Base-by-base conservation (phyloP, 2,888 invertebrate genomes). In the Stegana nigrithorax region DNA sequence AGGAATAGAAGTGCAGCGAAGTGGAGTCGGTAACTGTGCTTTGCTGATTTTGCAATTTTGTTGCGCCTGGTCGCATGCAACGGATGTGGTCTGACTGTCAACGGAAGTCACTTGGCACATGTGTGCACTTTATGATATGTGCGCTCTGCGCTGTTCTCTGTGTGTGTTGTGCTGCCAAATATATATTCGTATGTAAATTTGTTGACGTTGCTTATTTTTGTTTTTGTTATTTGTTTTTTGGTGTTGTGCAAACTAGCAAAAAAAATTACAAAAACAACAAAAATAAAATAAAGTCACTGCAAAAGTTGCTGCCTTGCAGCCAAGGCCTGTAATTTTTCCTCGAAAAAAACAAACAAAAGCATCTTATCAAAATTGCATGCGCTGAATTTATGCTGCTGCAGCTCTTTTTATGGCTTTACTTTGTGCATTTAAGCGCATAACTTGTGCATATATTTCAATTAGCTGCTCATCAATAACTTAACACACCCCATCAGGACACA, bases 361-460 rank as follows among this genome's bases (percentile, higher is more conserved):
- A 7, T 14, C n/a, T 14, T 17, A 42, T 42, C 42, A 42, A 42
- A 42, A 12, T 42, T 42, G n/a, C 17, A 42, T 42, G 42, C 5
- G 12, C 14, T 42, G 14, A 42, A 42, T n/a, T 42, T 42, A 14
- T 42, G 42, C n/a, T 42, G 7, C 7, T 47, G 47, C 47, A 25
- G 21, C 25, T 47, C 25, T 47, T 23, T 47, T 47, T 47, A 47
- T 47, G 8, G 25, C 25, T 12, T 7, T 47, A 8, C 47, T 36
- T 36, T 47, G 47, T 47, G 8, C 47, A 47, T 47, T 47, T 23
- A 76, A 70, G 73, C 69, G 74, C 75, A 75, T 78, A 78, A 75
- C 72, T 75, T 75, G 78, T 75, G 74, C 74, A 75, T 75, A 73
- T 68, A 72, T 78, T 78, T 75, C 75, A 78, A 75, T 75, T 78